Conservation (phyloP, 2,888 invertebrate genomes). For the Callimorpha dominula region DNA sequence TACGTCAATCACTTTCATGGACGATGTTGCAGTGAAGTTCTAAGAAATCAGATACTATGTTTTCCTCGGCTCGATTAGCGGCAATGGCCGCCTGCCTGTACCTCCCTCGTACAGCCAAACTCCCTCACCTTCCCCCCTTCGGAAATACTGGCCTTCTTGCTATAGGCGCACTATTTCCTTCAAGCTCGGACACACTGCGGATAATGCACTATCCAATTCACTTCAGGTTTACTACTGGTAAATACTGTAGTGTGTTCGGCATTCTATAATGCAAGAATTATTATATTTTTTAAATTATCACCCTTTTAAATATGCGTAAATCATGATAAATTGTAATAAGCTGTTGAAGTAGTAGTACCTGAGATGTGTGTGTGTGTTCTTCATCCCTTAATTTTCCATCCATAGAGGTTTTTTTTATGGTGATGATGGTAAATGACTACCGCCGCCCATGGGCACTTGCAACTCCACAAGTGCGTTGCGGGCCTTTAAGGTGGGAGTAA, state of each 20-base stretch:
- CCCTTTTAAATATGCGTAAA: no score
- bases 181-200: slow-evolving; percentile 62
- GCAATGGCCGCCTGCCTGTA: slow-evolving; percentile 29
- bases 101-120: not conserved
- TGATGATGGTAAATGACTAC: no score
- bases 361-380: no score
- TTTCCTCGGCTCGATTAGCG: slow-evolving; percentile 56
- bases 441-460: no score
- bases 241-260: not conserved
- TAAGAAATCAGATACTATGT: slow-evolving; percentile 71
- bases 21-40: slow-evolving; percentile 53
- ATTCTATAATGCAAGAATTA: not conserved
- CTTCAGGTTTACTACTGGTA: slow-evolving; percentile 12
- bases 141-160: slow-evolving; percentile 43
- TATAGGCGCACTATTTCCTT: slow-evolving; percentile 69
- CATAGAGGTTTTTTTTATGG: no score
- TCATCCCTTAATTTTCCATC: no score
- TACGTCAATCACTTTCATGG: slow-evolving; percentile 27
- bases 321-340: no score
- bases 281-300: no score
- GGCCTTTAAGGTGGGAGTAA: no score
- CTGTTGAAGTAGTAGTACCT: no score
- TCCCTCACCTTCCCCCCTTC: not conserved
- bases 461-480: no score
- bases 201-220: slow-evolving; percentile 60